Conservation (phyloP, 2,113 vertebrate species). For the Scytalopus superciliaris region DNA sequence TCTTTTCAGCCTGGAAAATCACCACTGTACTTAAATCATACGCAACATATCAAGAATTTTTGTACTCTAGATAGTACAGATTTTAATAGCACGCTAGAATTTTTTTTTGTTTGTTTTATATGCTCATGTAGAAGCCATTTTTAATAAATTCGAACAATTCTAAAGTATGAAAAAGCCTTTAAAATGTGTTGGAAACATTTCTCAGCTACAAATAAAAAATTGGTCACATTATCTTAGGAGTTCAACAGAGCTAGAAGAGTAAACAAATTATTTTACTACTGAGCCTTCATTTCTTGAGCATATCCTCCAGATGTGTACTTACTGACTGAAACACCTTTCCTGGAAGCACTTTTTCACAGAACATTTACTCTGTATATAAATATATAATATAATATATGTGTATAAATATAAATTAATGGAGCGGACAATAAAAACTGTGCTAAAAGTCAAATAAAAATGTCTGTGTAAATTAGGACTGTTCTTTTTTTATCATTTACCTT, state of each 20-base stretch:
- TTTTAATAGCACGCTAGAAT: background rate
- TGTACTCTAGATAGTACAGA: background rate
- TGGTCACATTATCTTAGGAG: background rate
- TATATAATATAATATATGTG: too few relatives aligned
- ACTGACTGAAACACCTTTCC: background rate
- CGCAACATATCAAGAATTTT: background rate
- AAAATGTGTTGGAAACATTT: background rate
- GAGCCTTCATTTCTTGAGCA: background rate
- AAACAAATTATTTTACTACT: background rate
- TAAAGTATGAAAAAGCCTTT: background rate
- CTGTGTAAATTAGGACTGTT: background rate
- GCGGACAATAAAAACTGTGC: background rate
- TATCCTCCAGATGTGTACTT: background rate
- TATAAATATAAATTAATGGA: background rate
- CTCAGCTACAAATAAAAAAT: background rate
- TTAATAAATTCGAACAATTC: background rate
- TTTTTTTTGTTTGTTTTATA: background rate
- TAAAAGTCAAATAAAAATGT: background rate
- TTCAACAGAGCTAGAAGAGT: background rate
- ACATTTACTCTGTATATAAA: too few relatives aligned
- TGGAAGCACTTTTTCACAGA: background rate
- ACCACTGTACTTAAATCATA: background rate
- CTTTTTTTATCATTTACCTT: background rate
- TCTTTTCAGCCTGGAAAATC: background rate
- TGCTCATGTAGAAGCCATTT: background rate